A percentile compares a stretch with the other conserved stretches of the same genome.
Conservation (phyloP, 2,888 invertebrate genomes). For the Calephelis perditalis region DNA sequence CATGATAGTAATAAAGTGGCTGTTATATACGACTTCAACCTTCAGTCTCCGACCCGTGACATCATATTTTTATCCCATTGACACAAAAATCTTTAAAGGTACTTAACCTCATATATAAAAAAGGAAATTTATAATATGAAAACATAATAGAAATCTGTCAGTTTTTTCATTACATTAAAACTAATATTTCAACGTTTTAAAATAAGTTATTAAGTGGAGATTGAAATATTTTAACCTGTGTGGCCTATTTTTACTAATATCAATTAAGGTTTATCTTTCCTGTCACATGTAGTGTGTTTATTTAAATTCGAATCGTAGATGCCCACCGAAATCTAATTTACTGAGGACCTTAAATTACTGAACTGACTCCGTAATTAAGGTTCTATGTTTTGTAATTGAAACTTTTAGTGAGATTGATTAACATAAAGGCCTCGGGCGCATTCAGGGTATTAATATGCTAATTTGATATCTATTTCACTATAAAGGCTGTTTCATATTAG, state of each 20-base stretch:
- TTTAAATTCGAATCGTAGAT: conserved; percentile 9
- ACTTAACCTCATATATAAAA: too few relatives aligned
- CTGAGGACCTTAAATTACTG: conserved; percentile 15
- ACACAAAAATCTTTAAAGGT: too few relatives aligned
- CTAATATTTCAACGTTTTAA: background rate
- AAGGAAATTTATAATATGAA: background rate
- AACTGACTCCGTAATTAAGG: conserved; percentile 24
- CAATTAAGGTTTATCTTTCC: conserved; percentile 2
- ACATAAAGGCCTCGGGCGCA: conserved; percentile 34
- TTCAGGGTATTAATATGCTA: conserved; percentile 35
- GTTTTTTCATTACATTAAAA: background rate
- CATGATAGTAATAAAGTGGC: too few relatives aligned
- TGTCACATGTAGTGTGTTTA: conserved; percentile 11
- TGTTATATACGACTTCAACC: too few relatives aligned
- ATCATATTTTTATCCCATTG: too few relatives aligned
- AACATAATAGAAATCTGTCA: background rate
- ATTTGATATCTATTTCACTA: conserved; percentile 23
- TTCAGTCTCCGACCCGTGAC: too few relatives aligned
- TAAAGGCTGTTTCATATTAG: conserved; percentile 4
- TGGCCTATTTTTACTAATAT: background rate
- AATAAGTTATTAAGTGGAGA: conserved; percentile 5
- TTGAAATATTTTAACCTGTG: background rate
- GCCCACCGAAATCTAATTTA: conserved; percentile 15
- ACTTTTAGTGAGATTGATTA: conserved; percentile 39
- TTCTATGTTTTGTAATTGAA: conserved; percentile 36